phyloP scores from a whole-genome alignment of 2,888 invertebrate species.

The Lobophora halterata region DNA sequence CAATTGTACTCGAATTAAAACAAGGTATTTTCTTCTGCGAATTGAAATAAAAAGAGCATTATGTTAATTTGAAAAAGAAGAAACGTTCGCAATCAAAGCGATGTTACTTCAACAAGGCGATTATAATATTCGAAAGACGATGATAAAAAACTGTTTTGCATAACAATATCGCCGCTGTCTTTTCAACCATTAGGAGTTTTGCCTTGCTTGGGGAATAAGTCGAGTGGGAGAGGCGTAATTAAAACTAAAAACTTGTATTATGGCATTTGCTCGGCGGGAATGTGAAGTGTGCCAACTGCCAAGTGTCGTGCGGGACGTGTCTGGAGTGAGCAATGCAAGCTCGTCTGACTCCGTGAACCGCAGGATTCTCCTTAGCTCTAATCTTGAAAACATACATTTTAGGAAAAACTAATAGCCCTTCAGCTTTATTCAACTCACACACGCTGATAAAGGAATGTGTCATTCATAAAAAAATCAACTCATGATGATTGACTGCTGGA shows the following conservation, averaged over 20 bases:
- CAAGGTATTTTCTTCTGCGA: conserved; percentile 14
- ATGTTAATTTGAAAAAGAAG: conserved; percentile 23
- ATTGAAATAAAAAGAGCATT: conserved; percentile 23
- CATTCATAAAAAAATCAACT: no score
- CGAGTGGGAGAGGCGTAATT: conserved; percentile 61
- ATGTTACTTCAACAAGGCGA: conserved; percentile 32
- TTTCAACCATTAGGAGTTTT: conserved; percentile 38
- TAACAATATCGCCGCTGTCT: conserved; percentile 35
- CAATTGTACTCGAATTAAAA: no score
- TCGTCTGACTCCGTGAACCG: conserved; percentile 33
- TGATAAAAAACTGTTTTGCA: conserved; percentile 41
- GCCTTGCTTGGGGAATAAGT: conserved; percentile 42
- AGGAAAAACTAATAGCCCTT: conserved; percentile 20
- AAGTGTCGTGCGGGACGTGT: conserved; percentile 76
- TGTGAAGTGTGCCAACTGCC: conserved; percentile 73
- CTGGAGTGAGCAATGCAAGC: conserved; percentile 56
- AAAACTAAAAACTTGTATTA: conserved; percentile 75
- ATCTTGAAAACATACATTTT: conserved; percentile 39
- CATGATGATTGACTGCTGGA: no score
- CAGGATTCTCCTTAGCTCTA: conserved; percentile 41
- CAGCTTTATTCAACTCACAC: no score
- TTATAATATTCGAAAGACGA: conserved; percentile 33
- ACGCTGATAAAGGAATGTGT: no score
- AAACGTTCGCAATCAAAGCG: conserved; percentile 31
- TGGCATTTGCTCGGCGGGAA: conserved; percentile 52